Evolutionary conservation across 2,113 vertebrate genomes (phyloP), one percentile per base, ranked within the genome.

Genomic region (Spea bombifrons): DNA sequence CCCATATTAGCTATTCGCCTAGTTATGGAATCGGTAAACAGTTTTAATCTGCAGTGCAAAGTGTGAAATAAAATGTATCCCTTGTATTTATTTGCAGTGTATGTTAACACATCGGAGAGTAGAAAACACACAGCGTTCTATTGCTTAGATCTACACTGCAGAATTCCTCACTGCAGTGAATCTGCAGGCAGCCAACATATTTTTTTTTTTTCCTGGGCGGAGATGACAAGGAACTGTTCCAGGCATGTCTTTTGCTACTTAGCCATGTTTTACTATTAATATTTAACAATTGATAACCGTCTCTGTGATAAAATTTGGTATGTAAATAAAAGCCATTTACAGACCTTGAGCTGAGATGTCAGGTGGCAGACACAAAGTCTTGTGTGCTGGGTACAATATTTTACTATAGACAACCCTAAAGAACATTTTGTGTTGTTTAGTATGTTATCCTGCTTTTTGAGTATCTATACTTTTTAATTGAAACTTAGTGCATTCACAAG

Each of bases 141-240:
- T 17, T 44, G 61, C 59, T 73, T 48, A 66, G 69, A 79, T 55
- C 76, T 79, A 70, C 76, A 79, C 76, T 79, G 76, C 76, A 66
- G 76, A 72, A 65, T 69, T 71, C 59, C 46, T 47, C 53, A 57
- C 76, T 57, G 69, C 76, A 73, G 69, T 43, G 13, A 73, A 66
- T 55, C 43, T 44, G 43, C 0, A 52, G 75, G 55, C 55, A 15
- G 55, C 75, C 57, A 50, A 69, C 65, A 12, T 59, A 7, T 44
- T 46, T 9, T 49, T 16, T 45, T 5, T n/a, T 3, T 72, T 43
- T 30, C 53, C 55, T 7, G 8, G 16, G n/a, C 15, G 7, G 13
- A 68, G 52, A 50, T 30, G 52, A 50, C 4, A 63, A n/a, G 17
- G 50, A 57, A 76, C 46, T 8, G 13, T 17, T 57, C 12, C 50